Conservation (phyloP, 2,888 invertebrate species). For the Philhelius pedissequus region DNA sequence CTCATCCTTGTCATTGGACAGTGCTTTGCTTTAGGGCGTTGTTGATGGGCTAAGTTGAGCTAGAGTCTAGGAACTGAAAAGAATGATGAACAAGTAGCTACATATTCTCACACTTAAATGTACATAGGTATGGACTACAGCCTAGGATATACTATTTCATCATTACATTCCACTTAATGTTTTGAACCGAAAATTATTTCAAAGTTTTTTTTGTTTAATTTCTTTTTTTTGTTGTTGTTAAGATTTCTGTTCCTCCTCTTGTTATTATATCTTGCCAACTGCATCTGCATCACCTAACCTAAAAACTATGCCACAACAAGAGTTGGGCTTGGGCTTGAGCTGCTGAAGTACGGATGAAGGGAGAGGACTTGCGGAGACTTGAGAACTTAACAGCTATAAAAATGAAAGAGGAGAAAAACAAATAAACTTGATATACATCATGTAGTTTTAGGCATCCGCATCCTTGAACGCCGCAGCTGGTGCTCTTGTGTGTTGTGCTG, state of each 20-base stretch:
- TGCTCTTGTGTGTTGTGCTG: not conserved
- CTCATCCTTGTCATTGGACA: slow-evolving; percentile 11
- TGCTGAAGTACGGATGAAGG: not conserved
- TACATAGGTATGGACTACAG: not conserved
- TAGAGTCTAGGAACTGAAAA: not conserved
- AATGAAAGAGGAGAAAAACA: slow-evolving; percentile 3
- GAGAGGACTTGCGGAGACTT: slow-evolving; percentile 48
- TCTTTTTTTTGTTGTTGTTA: not conserved
- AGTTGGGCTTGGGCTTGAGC: not conserved
- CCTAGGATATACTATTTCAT: slow-evolving; percentile 16
- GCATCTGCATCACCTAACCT: not conserved
- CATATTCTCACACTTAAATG: not conserved
- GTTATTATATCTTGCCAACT: not conserved
- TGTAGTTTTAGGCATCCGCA: slow-evolving; percentile 11
- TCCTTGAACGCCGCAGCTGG: slow-evolving; percentile 15
- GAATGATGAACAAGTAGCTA: not conserved
- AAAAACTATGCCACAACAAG: slow-evolving; percentile 13
- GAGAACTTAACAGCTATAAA: slow-evolving; percentile 45
- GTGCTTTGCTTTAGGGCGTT: too few relatives aligned
- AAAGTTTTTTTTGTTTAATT: slow-evolving; percentile 53
- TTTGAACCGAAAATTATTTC: slow-evolving; percentile 53
- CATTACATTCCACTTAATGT: slow-evolving; percentile 15
- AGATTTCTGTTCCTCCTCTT: not conserved
- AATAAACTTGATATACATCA: slow-evolving; percentile 24
- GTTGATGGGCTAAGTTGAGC: not conserved